Evolutionary conservation across 2,888 invertebrate species (phyloP).

Genomic region (Scaptomyza tumidula): DNA sequence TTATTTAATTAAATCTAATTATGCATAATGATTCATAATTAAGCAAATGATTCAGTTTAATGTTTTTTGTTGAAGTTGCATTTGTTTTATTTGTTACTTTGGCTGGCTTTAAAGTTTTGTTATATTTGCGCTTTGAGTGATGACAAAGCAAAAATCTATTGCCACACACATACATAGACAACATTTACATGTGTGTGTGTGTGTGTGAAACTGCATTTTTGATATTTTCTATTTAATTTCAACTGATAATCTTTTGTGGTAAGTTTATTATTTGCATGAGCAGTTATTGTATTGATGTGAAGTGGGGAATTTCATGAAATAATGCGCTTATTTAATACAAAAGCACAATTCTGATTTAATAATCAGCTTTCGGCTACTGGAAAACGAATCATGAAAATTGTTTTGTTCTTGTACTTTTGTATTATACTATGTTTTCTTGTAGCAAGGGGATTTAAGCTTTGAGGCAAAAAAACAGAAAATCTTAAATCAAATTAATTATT

Average conservation of each 20-base stretch:
- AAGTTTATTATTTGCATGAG: background rate
- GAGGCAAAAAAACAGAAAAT: background rate
- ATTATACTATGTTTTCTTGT: background rate
- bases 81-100: background rate
- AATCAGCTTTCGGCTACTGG: background rate
- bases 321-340: background rate
- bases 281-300: conserved; percentile 1
- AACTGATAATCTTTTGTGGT: conserved; percentile 20
- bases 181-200: background rate
- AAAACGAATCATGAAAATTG: background rate
- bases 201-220: background rate
- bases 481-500: background rate
- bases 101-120: background rate
- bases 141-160: background rate
- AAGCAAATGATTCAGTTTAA: too few species aligned
- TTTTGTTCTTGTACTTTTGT: background rate
- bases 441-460: background rate
- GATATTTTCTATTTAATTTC: background rate
- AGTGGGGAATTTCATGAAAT: conserved; percentile 10
- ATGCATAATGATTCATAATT: too few species aligned
- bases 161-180: background rate
- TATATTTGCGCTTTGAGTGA: background rate
- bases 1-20: conserved; percentile 15
- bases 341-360: background rate
- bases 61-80: background rate